These are phyloP conservation scores for Ostrea denselamellosa DNA, from an alignment of 1,140 invertebrate genomes.

Conservation along the genomic window DNA sequence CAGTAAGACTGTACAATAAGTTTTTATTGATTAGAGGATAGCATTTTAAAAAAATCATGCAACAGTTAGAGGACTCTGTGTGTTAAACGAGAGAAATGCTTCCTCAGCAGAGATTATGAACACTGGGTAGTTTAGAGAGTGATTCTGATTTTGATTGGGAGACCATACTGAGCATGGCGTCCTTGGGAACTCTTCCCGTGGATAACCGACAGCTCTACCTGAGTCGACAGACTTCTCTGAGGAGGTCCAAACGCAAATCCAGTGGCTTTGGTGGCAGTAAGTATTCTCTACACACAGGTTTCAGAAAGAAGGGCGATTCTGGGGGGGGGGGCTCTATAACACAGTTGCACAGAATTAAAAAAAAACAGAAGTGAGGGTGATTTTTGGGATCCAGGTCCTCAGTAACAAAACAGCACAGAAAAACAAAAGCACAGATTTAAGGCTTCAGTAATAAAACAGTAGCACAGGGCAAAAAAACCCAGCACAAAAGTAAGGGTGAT, in stretches of 20 bases:
- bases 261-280: constrained; percentile 61
- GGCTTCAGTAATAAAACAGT: too few species aligned
- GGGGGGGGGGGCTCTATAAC: too few species aligned
- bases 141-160: neutral
- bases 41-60: neutral
- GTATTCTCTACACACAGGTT: constrained; percentile 22
- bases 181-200: constrained; percentile 6
- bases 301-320: neutral
- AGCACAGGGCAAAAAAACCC: too few species aligned
- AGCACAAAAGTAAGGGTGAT: too few species aligned
- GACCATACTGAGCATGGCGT: neutral
- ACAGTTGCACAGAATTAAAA: too few species aligned
- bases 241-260: constrained; percentile 60
- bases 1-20: neutral
- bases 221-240: constrained; percentile 53
- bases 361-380: too few species aligned
- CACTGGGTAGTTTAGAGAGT: neutral
- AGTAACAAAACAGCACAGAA: too few species aligned
- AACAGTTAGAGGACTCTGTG: neutral
- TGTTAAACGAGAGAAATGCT: neutral
- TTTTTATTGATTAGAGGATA: constrained; percentile 22
- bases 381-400: too few species aligned
- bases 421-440: too few species aligned
- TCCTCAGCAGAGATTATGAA: neutral
- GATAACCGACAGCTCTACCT: constrained; percentile 44